Base-by-base conservation (phyloP, 2,888 invertebrate genomes). In the Callyntrura sp. region DNA sequence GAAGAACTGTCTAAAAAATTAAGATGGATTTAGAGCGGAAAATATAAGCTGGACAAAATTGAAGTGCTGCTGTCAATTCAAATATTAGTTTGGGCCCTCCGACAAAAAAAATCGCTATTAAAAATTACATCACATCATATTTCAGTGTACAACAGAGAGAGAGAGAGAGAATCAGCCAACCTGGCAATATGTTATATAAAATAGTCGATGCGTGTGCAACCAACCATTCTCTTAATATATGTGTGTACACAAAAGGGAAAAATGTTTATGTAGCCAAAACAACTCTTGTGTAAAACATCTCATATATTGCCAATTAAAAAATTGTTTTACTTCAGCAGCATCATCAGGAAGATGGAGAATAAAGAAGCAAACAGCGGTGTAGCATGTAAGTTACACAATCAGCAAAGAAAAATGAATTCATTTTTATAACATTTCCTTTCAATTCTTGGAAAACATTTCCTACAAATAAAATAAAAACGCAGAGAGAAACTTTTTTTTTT, bases 391-490 rank as follows among this genome's bases (percentile, higher is more conserved):
- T 35, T 35, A 35, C 35, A 60, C 60, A 20, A 5, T 12, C 28
- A 65, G n/a, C 65, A 65, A 28, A 14, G 8, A 23, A 55, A 57
- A 57, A 62, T 62, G 4, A 62, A 62, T 62, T 25, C 25, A 28
- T 35, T 35, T n/a, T 35, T 17, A n/a, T 70, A 43, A 17, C 3
- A 17, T 70, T 70, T 70, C 70, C 43, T 17, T 70, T 43, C n/a
- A 8, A 43, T 70, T 70, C 70, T 14, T 43, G 43, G 70, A 70
- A 70, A 70, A 70, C 23, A 73, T 73, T 48, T 73, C 73, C 73
- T 20, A 65, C 28, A 68, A 68, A 43, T 14, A 65, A 28, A 28
- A 65, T 14, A 5, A 51, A n/a, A n/a, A n/a, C n/a, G n/a, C 14
- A 51, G 9, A 8, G 2, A 51, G 51, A 51, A 51, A 14, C 14